Conservation (phyloP, 2,888 invertebrate species). For the Eristalis tenax region DNA sequence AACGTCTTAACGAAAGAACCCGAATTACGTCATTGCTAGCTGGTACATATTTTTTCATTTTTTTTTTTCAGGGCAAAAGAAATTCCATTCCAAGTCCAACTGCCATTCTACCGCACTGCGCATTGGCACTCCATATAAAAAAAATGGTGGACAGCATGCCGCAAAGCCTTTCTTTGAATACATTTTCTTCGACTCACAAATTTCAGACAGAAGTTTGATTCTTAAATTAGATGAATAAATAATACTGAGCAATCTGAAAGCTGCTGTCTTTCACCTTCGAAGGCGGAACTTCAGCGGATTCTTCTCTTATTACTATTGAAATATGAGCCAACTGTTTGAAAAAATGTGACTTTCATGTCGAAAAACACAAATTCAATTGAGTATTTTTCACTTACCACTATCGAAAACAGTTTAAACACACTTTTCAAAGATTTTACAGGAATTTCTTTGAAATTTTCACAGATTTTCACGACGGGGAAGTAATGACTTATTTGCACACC, state of each 20-base stretch:
- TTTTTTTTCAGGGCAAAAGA: constrained; percentile 31
- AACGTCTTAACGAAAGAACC: constrained; percentile 49
- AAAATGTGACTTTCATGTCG: constrained; percentile 12
- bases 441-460: constrained; percentile 54
- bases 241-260: neutral
- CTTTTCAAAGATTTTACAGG: constrained; percentile 43
- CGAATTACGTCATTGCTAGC: constrained; percentile 57
- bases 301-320: neutral
- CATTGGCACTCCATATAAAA: constrained; percentile 42
- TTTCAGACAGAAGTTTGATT: neutral
- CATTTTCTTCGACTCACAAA: neutral
- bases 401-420: constrained; percentile 56
- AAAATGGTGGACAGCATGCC: constrained; percentile 53
- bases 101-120: constrained; percentile 60
- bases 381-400: constrained; percentile 51
- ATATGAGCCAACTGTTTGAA: constrained; percentile 39
- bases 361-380: constrained; percentile 17
- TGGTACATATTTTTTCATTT: constrained; percentile 31
- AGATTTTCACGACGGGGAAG: constrained; percentile 57
- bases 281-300: neutral
- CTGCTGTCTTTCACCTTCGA: neutral
- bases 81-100: constrained; percentile 43
- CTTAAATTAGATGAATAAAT: constrained; percentile 9
- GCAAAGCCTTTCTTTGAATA: constrained; percentile 7
- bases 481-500: constrained; percentile 58